Percentiles rank a stretch among this genome's conserved stretches.
These are phyloP conservation scores for Anguilla rostrata DNA, from an alignment of 2,113 vertebrate genomes.

Conservation along the genomic window DNA sequence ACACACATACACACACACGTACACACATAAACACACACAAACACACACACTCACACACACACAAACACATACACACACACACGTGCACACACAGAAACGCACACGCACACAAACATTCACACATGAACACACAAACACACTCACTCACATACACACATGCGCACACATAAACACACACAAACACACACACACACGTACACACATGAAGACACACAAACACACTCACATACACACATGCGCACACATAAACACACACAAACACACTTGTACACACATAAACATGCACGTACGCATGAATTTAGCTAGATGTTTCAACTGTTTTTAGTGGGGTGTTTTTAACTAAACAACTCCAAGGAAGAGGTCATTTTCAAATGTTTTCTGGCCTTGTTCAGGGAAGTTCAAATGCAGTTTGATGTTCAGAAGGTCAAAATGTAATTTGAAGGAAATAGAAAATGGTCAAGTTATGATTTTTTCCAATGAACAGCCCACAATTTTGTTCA, in stretches of 20 bases:
- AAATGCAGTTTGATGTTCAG: neutral
- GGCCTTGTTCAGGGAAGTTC: neutral
- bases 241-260: neutral
- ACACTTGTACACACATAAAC: neutral
- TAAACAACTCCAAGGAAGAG: neutral
- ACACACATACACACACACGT: neutral
- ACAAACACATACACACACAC: no score
- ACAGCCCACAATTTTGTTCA: neutral
- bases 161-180: no score
- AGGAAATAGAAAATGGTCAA: neutral
- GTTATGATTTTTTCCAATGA: neutral
- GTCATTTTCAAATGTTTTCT: neutral
- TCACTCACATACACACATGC: no score
- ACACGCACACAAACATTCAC: no score
- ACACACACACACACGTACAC: no score
- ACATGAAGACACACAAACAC: no score
- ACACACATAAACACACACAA: neutral
- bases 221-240: neutral
- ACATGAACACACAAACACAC: no score
- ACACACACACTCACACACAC: no score
- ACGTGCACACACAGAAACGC: no score
- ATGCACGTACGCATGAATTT: neutral
- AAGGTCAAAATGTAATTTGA: neutral
- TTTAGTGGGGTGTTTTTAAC: neutral
- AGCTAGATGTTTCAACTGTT: neutral